These are phyloP conservation scores for Oxytorus armatus DNA, from an alignment of 2,888 invertebrate species.

Conservation along the genomic window DNA sequence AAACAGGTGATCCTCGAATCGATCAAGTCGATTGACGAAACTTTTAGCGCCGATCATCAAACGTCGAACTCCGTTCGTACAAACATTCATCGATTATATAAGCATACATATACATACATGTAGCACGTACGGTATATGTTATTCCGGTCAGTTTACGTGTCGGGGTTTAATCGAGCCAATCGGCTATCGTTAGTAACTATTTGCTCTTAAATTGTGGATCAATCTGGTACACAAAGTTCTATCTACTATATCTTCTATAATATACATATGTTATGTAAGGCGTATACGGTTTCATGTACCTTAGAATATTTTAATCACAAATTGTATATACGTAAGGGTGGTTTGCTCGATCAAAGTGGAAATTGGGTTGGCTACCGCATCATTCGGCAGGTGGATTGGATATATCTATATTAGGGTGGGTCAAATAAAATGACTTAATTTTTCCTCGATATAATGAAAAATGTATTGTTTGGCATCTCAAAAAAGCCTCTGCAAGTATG, in stretches of 20 bases:
- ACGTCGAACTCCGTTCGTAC: slow-evolving; percentile 21
- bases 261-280: not conserved
- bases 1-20: slow-evolving; percentile 31
- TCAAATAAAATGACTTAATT: no score
- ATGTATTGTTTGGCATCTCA: no score
- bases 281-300: slow-evolving; percentile 2
- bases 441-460: no score
- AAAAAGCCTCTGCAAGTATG: no score
- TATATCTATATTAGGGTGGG: slow-evolving; percentile 5
- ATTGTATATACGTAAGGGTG: slow-evolving; percentile 23
- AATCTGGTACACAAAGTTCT: slow-evolving; percentile 41
- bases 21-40: slow-evolving; percentile 26
- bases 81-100: not conserved
- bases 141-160: slow-evolving; percentile 35
- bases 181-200: slow-evolving; percentile 54
- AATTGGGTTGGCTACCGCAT: slow-evolving; percentile 56
- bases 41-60: slow-evolving; percentile 44
- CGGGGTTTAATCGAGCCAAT: slow-evolving; percentile 53
- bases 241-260: not conserved
- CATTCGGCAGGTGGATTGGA: slow-evolving; percentile 14
- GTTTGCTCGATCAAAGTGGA: slow-evolving; percentile 54
- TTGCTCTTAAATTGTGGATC: slow-evolving; percentile 49
- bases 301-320: slow-evolving; percentile 45
- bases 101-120: slow-evolving; percentile 2
- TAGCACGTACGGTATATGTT: not conserved